A percentile compares a stretch with the other conserved stretches of the same genome.
Conservation (phyloP, 1,140 invertebrate species). For the Nasonia vitripennis region DNA sequence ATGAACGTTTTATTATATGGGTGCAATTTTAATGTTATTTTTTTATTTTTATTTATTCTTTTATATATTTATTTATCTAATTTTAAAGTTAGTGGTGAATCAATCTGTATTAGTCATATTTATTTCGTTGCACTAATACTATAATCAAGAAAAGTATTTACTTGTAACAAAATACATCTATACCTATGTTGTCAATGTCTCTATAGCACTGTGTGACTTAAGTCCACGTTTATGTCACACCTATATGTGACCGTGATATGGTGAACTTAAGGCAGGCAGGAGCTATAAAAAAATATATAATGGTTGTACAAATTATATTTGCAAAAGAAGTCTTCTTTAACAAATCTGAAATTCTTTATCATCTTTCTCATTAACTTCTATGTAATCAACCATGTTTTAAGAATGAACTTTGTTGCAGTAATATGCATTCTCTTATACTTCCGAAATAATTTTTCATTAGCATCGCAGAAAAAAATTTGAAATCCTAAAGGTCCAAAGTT, state of each 20-base stretch:
- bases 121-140: background rate
- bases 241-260: too few species aligned
- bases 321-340: background rate
- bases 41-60: constrained; percentile 24
- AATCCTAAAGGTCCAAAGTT: background rate
- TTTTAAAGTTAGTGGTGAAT: background rate
- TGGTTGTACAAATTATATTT: background rate
- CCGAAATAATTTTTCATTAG: background rate
- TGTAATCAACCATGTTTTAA: too few species aligned
- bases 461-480: background rate
- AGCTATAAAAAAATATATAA: too few species aligned
- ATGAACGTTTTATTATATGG: constrained; percentile 37
- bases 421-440: background rate
- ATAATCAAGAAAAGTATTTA: background rate
- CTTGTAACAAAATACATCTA: too few species aligned
- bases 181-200: background rate
- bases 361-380: too few species aligned
- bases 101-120: background rate
- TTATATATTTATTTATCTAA: constrained; percentile 24
- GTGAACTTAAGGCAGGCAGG: too few species aligned
- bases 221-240: too few species aligned
- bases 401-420: background rate
- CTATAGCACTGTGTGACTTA: too few species aligned
- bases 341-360: too few species aligned
- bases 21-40: constrained; percentile 23